Conservation (phyloP, 2,888 invertebrate species). For the Carcina quercana region DNA sequence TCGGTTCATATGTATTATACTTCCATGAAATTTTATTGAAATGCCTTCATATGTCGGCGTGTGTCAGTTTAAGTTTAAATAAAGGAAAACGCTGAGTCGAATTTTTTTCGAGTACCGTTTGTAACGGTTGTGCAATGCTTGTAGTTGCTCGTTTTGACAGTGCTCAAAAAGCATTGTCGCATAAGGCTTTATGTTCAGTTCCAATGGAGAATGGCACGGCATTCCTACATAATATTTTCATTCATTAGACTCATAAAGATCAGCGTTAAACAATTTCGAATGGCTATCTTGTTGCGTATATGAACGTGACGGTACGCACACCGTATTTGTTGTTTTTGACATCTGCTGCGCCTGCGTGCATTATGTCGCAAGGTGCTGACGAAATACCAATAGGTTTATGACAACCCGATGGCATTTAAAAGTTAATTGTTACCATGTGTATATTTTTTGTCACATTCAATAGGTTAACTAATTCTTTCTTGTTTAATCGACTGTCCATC, state of each 20-base stretch:
- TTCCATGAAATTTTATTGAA: background rate
- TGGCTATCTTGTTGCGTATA: conserved; percentile 17
- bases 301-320: conserved; percentile 8
- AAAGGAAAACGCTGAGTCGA: no score
- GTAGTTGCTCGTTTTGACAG: conserved; percentile 14
- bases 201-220: conserved; percentile 15
- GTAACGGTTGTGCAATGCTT: conserved; percentile 15
- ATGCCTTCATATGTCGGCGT: no score
- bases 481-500: no score
- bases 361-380: no score
- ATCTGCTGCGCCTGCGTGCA: conserved; percentile 14
- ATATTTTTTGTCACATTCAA: no score
- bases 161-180: conserved; percentile 14
- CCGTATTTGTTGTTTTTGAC: conserved; percentile 16
- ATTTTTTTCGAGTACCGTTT: conserved; percentile 13
- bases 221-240: conserved; percentile 24
- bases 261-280: conserved; percentile 12
- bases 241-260: conserved; percentile 12
- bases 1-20: no score
- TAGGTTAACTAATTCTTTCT: no score
- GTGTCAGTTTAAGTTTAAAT: no score
- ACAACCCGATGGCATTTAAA: no score
- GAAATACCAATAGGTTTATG: no score
- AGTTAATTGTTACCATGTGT: no score
- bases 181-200: conserved; percentile 16